Percentiles rank a stretch among this genome's conserved stretches.
Evolutionary conservation across 2,113 vertebrate genomes (phyloP).

Genomic region (Sylvia atricapilla): DNA sequence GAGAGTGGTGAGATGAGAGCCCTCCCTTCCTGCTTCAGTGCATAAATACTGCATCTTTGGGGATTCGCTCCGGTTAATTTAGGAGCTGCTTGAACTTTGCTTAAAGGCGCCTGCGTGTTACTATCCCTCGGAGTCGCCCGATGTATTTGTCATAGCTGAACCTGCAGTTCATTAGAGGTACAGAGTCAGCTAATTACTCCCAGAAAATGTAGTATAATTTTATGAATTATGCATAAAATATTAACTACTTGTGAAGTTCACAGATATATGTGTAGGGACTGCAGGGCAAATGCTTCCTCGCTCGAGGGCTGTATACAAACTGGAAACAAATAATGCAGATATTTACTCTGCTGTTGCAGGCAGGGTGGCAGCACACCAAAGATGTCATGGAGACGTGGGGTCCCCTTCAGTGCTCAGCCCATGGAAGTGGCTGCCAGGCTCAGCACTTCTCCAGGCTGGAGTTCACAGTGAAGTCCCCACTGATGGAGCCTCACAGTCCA

Average conservation of each 20-base stretch:
- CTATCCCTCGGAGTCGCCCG: constrained; percentile 6
- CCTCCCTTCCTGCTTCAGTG: constrained; percentile 18
- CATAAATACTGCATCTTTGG: constrained; percentile 56
- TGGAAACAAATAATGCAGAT: neutral
- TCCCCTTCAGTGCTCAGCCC: neutral
- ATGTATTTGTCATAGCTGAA: constrained; percentile 53
- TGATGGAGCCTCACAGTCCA: neutral
- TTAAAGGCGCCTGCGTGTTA: constrained; percentile 55
- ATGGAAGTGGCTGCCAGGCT: neutral
- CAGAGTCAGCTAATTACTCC: constrained; percentile 64
- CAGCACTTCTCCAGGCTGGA: neutral
- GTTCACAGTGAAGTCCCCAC: neutral
- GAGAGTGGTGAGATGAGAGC: constrained; percentile 13
- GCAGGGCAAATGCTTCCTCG: constrained; percentile 23
- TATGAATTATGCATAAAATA: constrained; percentile 68
- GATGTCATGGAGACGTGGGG: fast-evolving
- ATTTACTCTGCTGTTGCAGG: neutral
- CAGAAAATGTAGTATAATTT: constrained; percentile 54
- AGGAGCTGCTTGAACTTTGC: constrained; percentile 67
- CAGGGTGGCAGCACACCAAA: neutral
- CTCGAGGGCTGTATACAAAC: neutral
- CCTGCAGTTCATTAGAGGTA: constrained; percentile 65
- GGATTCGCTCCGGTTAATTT: constrained; percentile 63
- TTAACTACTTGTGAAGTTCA: constrained; percentile 50
- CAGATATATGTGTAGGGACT: neutral